Percentiles rank a stretch among this genome's conserved stretches.
phyloP scores from a whole-genome alignment of 2,797 vertebrate species.

The Alfaro cultratus region DNA sequence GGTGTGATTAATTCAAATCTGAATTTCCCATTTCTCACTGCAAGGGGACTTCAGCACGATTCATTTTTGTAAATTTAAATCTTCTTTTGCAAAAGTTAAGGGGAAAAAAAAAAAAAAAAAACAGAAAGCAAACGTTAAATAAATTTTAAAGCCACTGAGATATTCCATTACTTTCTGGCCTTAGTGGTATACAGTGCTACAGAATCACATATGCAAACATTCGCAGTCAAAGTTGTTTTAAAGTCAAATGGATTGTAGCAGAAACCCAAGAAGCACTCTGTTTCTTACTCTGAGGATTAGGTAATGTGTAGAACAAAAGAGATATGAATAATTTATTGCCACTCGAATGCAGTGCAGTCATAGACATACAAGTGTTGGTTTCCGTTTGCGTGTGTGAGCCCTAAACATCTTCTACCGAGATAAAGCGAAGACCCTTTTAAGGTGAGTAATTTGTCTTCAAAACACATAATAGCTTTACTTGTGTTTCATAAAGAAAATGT shows the following conservation, averaged over 20 bases:
- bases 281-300: slow-evolving; percentile 71
- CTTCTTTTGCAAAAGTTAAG: slow-evolving; percentile 39
- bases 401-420: slow-evolving; percentile 37
- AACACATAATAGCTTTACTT: neutral
- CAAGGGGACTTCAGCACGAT: slow-evolving; percentile 58
- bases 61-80: slow-evolving; percentile 61
- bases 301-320: slow-evolving; percentile 82
- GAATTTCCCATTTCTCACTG: slow-evolving; percentile 47
- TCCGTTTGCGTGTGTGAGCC: slow-evolving; percentile 56
- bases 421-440: slow-evolving; percentile 17
- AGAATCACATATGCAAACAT: slow-evolving; percentile 17
- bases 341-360: slow-evolving; percentile 66
- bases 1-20: slow-evolving; percentile 70
- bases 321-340: slow-evolving; percentile 81
- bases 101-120: slow-evolving; percentile 59
- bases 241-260: slow-evolving; percentile 84
- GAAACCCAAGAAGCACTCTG: slow-evolving; percentile 72
- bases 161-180: slow-evolving; percentile 53
- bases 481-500: neutral
- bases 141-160: slow-evolving; percentile 38
- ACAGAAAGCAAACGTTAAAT: slow-evolving; percentile 45
- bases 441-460: slow-evolving; percentile 11
- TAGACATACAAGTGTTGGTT: slow-evolving; percentile 73
- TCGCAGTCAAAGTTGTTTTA: slow-evolving; percentile 82
- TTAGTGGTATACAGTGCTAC: neutral